Conservation (phyloP, 2,797 vertebrate species). For the Coreius guichenoti region DNA sequence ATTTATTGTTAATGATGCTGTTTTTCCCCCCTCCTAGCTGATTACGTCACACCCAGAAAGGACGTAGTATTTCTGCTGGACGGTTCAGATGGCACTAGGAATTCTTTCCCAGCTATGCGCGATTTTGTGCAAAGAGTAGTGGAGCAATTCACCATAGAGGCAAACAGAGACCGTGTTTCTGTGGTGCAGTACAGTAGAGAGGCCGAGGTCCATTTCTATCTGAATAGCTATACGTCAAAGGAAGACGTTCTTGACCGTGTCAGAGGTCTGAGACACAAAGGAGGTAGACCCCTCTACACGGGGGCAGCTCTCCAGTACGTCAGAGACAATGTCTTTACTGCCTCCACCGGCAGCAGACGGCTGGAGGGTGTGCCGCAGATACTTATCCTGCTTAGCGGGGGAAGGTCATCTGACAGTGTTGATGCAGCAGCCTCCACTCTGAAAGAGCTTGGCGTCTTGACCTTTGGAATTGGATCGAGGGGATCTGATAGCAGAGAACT, state of each 20-base stretch:
- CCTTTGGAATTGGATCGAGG: conserved; percentile 70
- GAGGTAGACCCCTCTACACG: conserved; percentile 65
- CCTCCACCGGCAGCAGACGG: conserved; percentile 39
- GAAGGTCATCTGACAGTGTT: conserved; percentile 65
- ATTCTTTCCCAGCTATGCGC: conserved; percentile 74
- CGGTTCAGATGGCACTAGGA: conserved; percentile 81
- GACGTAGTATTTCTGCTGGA: conserved; percentile 71
- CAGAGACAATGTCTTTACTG: conserved; percentile 61
- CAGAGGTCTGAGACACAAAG: conserved; percentile 60
- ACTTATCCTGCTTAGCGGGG: conserved; percentile 56
- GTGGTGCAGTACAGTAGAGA: too few species aligned
- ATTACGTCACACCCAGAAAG: not conserved
- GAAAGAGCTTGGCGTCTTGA: conserved; percentile 52
- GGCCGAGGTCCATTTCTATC: not conserved
- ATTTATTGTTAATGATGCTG: not conserved
- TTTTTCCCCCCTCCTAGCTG: not conserved
- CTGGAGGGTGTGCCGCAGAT: conserved; percentile 47
- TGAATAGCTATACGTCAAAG: conserved; percentile 50
- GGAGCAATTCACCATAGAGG: not conserved
- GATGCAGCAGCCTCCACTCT: conserved; percentile 47
- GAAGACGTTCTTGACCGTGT: conserved; percentile 52
- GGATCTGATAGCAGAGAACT: conserved; percentile 71
- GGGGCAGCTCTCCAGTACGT: conserved; percentile 77
- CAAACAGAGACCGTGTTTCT: too few species aligned
- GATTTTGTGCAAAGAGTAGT: not conserved